A percentile compares a stretch with the other conserved stretches of the same genome.
phyloP scores from a whole-genome alignment of 92 coral and sea anemone genomes.

The Porites rus region DNA sequence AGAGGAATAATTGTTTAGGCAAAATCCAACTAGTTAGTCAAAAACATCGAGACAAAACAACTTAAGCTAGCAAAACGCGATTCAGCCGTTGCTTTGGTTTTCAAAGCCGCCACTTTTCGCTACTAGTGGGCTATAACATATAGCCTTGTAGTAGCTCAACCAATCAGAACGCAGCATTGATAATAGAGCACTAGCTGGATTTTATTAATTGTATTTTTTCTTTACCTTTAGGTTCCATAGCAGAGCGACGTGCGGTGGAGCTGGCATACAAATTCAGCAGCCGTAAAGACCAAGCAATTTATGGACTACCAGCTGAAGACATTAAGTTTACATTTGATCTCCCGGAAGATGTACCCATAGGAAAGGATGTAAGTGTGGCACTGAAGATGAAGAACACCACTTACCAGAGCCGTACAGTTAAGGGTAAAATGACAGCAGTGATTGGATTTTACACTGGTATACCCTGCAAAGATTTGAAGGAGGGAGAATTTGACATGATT shows the following conservation, averaged over 20 bases:
- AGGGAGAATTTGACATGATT: conserved; percentile 26
- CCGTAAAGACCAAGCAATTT: conserved; percentile 58
- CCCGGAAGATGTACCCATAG: conserved; percentile 48
- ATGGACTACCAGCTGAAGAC: conserved; percentile 32
- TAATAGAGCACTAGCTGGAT: too few relatives aligned
- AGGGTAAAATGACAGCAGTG: conserved; percentile 44
- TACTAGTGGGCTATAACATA: too few relatives aligned
- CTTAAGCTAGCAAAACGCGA: too few relatives aligned
- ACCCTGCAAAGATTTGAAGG: conserved; percentile 47
- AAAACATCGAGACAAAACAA: too few relatives aligned
- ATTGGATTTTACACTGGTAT: conserved; percentile 68
- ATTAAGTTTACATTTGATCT: conserved; percentile 55
- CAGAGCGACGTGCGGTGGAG: conserved; percentile 66
- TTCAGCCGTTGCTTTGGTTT: too few relatives aligned
- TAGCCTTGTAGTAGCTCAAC: too few relatives aligned
- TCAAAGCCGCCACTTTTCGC: too few relatives aligned
- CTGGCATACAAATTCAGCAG: conserved; percentile 70
- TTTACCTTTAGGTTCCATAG: conserved; percentile 48
- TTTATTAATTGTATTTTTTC: too few relatives aligned
- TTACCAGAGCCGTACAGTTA: conserved; percentile 33
- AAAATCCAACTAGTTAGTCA: too few relatives aligned
- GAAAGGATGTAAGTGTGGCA: conserved; percentile 41
- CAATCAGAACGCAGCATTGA: too few relatives aligned
- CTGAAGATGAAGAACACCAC: conserved; percentile 58
- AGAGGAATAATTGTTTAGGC: too few relatives aligned